Percentiles rank a stretch among this genome's conserved stretches.
Evolutionary conservation across 2,113 vertebrate genomes (phyloP).

Genomic region (Psilopsiagon aymara): DNA sequence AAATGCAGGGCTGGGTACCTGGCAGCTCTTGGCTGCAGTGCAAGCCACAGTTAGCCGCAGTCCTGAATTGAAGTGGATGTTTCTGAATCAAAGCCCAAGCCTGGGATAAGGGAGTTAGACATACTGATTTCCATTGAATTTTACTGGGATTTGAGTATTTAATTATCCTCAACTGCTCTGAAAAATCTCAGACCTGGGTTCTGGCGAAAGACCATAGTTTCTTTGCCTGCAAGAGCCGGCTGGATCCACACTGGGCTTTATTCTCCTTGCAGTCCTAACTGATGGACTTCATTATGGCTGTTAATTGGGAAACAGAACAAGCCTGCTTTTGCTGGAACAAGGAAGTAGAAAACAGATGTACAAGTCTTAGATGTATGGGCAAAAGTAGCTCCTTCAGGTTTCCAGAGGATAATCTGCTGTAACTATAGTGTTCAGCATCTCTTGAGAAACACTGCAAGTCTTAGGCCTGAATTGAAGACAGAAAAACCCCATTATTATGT

Average conservation of each 20-base stretch:
- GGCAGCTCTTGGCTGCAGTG: not conserved
- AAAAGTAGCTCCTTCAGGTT: not conserved
- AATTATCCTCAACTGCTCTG: not conserved
- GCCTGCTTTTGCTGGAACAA: not conserved
- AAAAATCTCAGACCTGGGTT: not conserved
- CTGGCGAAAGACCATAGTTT: not conserved
- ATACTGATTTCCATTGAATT: not conserved
- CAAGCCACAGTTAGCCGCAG: not conserved
- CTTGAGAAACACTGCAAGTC: not conserved
- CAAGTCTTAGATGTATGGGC: not conserved
- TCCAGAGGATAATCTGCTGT: not conserved
- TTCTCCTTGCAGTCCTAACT: fast-evolving
- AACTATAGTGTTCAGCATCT: not conserved
- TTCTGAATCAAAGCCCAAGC: not conserved
- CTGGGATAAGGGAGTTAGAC: not conserved
- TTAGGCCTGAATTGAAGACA: not conserved
- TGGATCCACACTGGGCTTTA: not conserved
- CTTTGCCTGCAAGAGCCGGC: not conserved
- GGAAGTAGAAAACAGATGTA: not conserved
- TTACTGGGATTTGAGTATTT: not conserved
- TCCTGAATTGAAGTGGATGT: fast-evolving
- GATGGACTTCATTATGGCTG: not conserved
- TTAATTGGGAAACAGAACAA: not conserved
- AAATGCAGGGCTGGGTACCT: not conserved
- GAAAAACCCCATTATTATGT: not conserved